Evolutionary conservation across 2,113 vertebrate species (phyloP).

Genomic region (Amblyopsis rosae): DNA sequence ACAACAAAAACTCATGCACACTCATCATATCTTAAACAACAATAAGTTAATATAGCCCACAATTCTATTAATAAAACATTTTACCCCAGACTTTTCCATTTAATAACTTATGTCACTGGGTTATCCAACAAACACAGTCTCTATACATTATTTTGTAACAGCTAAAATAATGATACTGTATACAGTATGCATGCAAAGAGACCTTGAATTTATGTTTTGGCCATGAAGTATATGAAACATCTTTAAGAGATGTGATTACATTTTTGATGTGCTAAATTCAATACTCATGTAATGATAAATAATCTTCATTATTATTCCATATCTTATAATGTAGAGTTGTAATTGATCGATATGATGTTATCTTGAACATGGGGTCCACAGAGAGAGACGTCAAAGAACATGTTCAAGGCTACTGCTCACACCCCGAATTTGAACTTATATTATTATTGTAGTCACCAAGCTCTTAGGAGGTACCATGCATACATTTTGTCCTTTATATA

Average conservation of each 20-base stretch:
- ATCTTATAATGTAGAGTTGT: constrained; percentile 56
- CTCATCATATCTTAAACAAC: too few species aligned
- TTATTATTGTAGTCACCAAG: constrained; percentile 2
- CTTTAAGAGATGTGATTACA: constrained; percentile 63
- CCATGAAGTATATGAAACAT: constrained; percentile 45
- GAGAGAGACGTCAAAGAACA: constrained; percentile 63
- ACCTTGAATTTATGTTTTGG: constrained; percentile 60
- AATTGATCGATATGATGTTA: constrained; percentile 62
- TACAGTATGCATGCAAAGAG: constrained; percentile 37
- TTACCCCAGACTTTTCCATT: too few species aligned
- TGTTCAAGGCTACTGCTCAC: constrained; percentile 29
- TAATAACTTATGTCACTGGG: not conserved
- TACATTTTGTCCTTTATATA: not conserved
- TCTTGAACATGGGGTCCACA: constrained; percentile 38
- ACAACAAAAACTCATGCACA: too few species aligned
- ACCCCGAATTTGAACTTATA: constrained; percentile 3
- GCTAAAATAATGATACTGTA: constrained; percentile 28
- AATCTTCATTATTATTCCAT: constrained; percentile 71
- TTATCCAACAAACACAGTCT: constrained; percentile 24
- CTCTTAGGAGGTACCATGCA: not conserved
- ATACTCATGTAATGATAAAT: constrained; percentile 72
- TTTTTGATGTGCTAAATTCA: constrained; percentile 70
- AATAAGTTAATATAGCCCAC: too few species aligned
- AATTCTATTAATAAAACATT: too few species aligned
- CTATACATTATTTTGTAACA: constrained; percentile 31